Evolutionary conservation across 2,113 vertebrate genomes (phyloP), one percentile per base, ranked within the genome.

Genomic region (Sinocyclocheilus maitianheensis): DNA sequence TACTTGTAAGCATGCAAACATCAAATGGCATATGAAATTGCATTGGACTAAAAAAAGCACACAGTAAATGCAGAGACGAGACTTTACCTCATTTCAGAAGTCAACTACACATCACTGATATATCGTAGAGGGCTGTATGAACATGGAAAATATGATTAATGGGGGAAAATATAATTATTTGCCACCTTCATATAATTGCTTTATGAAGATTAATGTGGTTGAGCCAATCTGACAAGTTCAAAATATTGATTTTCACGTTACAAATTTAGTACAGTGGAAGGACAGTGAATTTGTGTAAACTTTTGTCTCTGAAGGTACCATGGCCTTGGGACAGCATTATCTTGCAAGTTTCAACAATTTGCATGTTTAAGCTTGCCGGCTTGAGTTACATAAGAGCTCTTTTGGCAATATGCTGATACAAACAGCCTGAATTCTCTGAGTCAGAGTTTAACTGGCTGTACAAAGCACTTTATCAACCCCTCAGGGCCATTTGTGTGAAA

Each of bases 371-470:
- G 37, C 74, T 79, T 87, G 88, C 89, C 3, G 55, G 75, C 53
- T 55, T 83, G 58, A 83, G 71, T 87, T 88, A 88, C 26, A 76
- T 84, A 87, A 90, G 63, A 62, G 22, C 46, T 84, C 24, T 55
- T 85, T 43, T 74, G 53, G 81, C 62, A 84, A 77, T 84, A 83
- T 89, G 86, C 89, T 88, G 87, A 90, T 87, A 88, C 84, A 89
- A 43, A 86, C 84, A n/a, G 86, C 34, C 77, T 67, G 43, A 86
- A 72, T 76, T 65, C 76, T 81, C n/a, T 77, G 60, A 74, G 81
- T 60, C 62, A 79, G 18, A 13, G 20, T 48, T 80, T 88, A 87
- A 89, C 89, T 87, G 76, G 40, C 71, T 82, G 62, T 84, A 67
- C 74, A 84, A 85, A 88, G 77, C 84, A 62, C 84, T 86, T 84